Evolutionary conservation across 2,888 invertebrate species (phyloP).

Genomic region (Leptinotarsa juncta): DNA sequence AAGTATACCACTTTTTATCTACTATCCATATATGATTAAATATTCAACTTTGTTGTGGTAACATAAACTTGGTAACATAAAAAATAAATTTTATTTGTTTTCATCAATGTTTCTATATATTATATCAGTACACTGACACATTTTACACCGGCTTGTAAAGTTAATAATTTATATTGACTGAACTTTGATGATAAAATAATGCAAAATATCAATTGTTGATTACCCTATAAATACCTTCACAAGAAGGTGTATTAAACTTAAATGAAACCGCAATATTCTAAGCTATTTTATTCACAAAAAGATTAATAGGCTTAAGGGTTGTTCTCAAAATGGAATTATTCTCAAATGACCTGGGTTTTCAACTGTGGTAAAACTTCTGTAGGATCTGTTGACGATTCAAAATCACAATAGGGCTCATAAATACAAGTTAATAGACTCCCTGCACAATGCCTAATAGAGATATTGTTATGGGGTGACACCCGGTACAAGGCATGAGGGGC

Average conservation of each 20-base stretch:
- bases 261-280: slow-evolving; percentile 9
- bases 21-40: no score
- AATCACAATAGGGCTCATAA: slow-evolving; percentile 55
- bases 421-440: slow-evolving; percentile 64
- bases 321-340: slow-evolving; percentile 31
- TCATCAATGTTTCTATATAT: no score
- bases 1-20: no score
- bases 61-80: no score
- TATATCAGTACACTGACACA: no score
- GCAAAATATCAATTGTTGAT: no score
- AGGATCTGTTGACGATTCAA: slow-evolving; percentile 34
- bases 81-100: no score
- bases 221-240: no score
- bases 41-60: no score
- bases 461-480: slow-evolving; percentile 61
- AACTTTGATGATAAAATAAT: no score
- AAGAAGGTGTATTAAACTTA: slow-evolving; percentile 4
- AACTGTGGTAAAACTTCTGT: slow-evolving; percentile 30
- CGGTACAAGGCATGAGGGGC: slow-evolving; percentile 41
- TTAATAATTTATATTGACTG: no score
- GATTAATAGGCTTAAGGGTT: slow-evolving; percentile 31
- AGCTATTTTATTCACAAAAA: slow-evolving; percentile 6
- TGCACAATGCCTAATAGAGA: slow-evolving; percentile 62
- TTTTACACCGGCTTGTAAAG: no score
- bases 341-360: slow-evolving; percentile 29